Conservation (phyloP, 2,113 vertebrate genomes). For the Megaceryle torquata region DNA sequence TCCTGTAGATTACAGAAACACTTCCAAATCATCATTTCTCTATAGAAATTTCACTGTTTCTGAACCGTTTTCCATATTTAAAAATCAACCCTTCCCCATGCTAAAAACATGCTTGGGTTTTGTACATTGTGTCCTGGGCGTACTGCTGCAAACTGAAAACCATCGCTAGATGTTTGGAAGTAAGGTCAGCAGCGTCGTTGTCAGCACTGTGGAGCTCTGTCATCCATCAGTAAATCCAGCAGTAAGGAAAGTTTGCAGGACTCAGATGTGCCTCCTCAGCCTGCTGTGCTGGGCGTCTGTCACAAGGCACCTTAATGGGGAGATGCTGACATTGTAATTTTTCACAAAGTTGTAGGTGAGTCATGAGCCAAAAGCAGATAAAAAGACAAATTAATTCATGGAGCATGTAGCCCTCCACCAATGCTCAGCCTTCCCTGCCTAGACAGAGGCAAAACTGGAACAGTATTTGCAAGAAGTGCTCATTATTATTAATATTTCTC, state of each 20-base stretch:
- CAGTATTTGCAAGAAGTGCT: not conserved
- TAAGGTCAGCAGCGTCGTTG: slow-evolving; percentile 11
- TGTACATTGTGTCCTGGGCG: not conserved
- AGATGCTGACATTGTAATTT: slow-evolving; percentile 39
- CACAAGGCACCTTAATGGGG: slow-evolving; percentile 36
- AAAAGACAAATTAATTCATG: slow-evolving; percentile 10
- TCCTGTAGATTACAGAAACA: not conserved
- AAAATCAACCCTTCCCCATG: not conserved
- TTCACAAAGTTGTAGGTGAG: slow-evolving; percentile 14
- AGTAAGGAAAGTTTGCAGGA: slow-evolving; percentile 9
- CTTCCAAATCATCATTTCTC: not conserved
- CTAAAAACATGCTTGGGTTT: not conserved
- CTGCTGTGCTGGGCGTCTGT: slow-evolving; percentile 45
- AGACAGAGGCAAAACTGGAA: not conserved
- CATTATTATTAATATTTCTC: not conserved
- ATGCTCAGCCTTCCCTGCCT: not conserved
- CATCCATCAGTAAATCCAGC: slow-evolving; percentile 16
- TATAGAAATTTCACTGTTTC: not conserved
- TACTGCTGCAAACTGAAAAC: not conserved
- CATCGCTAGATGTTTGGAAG: not conserved
- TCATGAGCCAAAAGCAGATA: slow-evolving; percentile 28
- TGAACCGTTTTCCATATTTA: not conserved
- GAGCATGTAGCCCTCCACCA: not conserved
- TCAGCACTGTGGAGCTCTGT: not conserved
- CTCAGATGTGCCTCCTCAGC: slow-evolving; percentile 5